These are phyloP conservation scores for Sylvilagus bachmani DNA, from an alignment of 2,113 vertebrate species.

Conservation along the genomic window DNA sequence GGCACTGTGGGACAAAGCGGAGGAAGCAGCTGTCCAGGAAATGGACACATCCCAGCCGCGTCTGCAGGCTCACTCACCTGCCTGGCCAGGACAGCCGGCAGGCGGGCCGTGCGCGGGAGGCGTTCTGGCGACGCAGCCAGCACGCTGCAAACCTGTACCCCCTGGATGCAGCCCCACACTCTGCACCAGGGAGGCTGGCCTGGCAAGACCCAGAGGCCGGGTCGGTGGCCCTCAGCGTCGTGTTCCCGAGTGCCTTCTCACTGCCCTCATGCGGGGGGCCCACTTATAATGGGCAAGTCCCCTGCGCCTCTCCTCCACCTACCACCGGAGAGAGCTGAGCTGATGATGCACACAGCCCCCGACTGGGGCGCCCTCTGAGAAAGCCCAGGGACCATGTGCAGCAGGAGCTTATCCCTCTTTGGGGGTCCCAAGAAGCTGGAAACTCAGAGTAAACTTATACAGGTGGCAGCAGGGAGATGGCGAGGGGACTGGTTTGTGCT, in stretches of 20 bases:
- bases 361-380: background rate
- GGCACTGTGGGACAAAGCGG: background rate
- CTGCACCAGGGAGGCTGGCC: background rate
- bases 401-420: background rate
- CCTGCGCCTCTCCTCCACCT: background rate
- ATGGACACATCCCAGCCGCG: background rate
- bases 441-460: background rate
- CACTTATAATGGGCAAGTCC: background rate
- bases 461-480: background rate
- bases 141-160: background rate
- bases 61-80: background rate
- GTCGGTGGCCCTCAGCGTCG: background rate
- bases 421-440: background rate
- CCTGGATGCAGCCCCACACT: no score
- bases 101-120: rapidly evolving
- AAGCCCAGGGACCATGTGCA: no score
- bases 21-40: background rate
- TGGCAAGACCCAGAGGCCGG: background rate
- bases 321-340: background rate
- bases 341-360: background rate
- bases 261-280: background rate
- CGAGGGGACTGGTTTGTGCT: background rate
- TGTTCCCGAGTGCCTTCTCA: background rate
- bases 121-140: no score
- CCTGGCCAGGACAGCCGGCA: no score